phyloP scores from a whole-genome alignment of 2,888 invertebrate species.

The Peribatodes rhomboidaria region DNA sequence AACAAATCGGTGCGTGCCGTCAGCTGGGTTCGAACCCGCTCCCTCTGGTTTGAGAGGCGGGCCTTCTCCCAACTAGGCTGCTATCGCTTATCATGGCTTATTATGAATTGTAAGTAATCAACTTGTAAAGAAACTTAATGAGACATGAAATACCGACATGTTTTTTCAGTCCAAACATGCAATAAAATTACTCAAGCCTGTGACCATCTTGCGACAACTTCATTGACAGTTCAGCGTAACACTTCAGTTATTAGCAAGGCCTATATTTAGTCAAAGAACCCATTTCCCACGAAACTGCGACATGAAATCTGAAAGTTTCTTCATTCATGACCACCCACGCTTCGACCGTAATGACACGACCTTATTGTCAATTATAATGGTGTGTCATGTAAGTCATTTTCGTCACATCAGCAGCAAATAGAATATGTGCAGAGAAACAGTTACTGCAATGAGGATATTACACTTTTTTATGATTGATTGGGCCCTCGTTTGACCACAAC shows the following conservation, averaged over 20 bases:
- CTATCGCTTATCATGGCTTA: too few relatives aligned
- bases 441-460: too few relatives aligned
- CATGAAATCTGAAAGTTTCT: conserved; percentile 47
- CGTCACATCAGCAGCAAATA: conserved; percentile 38
- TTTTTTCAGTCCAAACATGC: too few relatives aligned
- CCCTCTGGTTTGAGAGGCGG: too few relatives aligned
- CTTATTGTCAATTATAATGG: conserved; percentile 56
- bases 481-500: too few relatives aligned
- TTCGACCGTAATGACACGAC: conserved; percentile 56
- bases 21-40: too few relatives aligned
- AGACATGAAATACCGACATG: too few relatives aligned
- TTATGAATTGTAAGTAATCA: too few relatives aligned
- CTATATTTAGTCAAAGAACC: conserved; percentile 31
- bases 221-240: conserved; percentile 16
- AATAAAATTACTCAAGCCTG: neutral
- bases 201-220: conserved; percentile 3
- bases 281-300: conserved; percentile 37
- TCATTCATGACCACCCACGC: conserved; percentile 47
- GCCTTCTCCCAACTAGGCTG: too few relatives aligned
- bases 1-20: too few relatives aligned
- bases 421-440: neutral
- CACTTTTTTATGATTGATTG: too few relatives aligned
- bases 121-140: too few relatives aligned
- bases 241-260: conserved; percentile 8
- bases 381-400: conserved; percentile 43